These are phyloP conservation scores for Cecidostiba fungosa DNA, from an alignment of 2,888 invertebrate genomes.

Conservation along the genomic window DNA sequence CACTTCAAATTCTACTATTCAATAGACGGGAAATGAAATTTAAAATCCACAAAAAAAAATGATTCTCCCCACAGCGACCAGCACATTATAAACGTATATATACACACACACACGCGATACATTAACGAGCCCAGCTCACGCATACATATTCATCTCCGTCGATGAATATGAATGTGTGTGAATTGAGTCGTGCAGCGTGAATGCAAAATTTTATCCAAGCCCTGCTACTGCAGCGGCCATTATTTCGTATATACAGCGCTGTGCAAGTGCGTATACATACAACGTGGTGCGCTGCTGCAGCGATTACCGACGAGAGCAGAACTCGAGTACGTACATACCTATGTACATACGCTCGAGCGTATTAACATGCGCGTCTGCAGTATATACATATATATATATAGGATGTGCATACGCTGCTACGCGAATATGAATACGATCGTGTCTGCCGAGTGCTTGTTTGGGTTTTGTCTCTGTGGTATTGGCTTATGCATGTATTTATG, in stretches of 20 bases:
- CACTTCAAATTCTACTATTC: background rate
- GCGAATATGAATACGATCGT: constrained; percentile 27
- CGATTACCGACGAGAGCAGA: background rate
- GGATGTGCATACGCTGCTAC: background rate
- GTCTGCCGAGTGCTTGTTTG: background rate
- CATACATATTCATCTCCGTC: constrained; percentile 54
- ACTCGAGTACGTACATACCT: background rate
- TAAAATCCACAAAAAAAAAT: background rate
- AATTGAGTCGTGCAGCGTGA: constrained; percentile 31
- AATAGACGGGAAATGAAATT: too few species aligned
- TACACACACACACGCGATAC: background rate
- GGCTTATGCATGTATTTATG: constrained; percentile 28
- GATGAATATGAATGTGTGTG: constrained; percentile 53
- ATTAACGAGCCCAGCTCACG: constrained; percentile 27
- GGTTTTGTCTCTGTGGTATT: constrained; percentile 34
- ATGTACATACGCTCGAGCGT: constrained; percentile 13
- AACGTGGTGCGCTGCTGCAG: too few species aligned
- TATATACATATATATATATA: background rate
- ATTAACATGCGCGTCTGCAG: background rate
- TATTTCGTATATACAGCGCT: background rate
- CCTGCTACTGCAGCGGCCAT: constrained; percentile 32
- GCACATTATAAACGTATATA: too few species aligned
- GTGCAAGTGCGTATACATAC: background rate
- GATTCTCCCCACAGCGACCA: too few species aligned
- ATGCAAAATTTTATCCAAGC: constrained; percentile 42